Evolutionary conservation across 2,113 vertebrate genomes (phyloP).

Genomic region (Callipepla squamata): DNA sequence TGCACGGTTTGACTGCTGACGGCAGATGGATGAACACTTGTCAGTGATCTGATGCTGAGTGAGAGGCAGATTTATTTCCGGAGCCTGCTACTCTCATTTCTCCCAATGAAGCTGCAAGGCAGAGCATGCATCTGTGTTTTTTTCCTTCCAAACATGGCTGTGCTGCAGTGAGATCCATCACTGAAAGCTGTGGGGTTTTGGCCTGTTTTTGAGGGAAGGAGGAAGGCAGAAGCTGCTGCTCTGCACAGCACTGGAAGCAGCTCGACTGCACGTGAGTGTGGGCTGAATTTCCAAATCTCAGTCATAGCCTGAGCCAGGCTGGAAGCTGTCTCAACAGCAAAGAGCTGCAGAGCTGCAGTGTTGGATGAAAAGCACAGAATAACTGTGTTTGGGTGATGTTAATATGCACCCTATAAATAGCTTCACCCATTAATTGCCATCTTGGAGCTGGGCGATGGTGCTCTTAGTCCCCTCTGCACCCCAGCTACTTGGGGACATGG

Average conservation of each 20-base stretch:
- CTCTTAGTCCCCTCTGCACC: background rate
- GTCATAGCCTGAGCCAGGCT: background rate
- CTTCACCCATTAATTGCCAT: background rate
- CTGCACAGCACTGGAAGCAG: background rate
- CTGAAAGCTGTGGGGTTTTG: conserved; percentile 20
- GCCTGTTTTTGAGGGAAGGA: background rate
- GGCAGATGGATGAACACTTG: conserved; percentile 93
- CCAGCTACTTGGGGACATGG: background rate
- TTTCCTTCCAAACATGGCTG: conserved; percentile 59
- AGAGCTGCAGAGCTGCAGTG: background rate
- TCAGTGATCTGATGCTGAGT: conserved; percentile 78
- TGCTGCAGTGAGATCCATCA: conserved; percentile 19
- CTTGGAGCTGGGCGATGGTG: background rate
- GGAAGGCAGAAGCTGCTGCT: background rate
- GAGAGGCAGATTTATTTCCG: conserved; percentile 87
- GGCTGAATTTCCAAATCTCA: background rate
- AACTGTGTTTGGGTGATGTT: background rate
- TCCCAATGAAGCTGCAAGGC: conserved; percentile 81
- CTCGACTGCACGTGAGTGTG: background rate
- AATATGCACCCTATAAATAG: background rate
- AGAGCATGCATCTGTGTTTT: conserved; percentile 72
- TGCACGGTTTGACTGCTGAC: conserved; percentile 83
- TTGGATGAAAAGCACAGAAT: background rate
- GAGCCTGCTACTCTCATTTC: conserved; percentile 82
- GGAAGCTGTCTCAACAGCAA: background rate